Base-by-base conservation (phyloP, 1,140 invertebrate genomes). In the Scaptomyza hsui region DNA sequence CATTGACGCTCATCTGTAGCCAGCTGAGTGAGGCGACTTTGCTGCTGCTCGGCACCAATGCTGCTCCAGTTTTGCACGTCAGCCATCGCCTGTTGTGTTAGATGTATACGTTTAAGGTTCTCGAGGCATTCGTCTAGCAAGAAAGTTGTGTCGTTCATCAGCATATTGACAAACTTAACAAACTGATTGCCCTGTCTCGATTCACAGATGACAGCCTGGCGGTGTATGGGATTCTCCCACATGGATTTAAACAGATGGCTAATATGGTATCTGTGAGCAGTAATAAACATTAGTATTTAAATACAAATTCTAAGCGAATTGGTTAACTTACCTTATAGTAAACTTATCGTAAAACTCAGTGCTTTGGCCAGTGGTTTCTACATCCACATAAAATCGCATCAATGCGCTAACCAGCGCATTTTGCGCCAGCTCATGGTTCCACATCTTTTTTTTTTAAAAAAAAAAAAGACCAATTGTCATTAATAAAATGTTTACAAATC, bases 331-430 rank as follows among this genome's bases (percentile, higher is more conserved):
- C 92, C 98, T 94, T 88, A 99, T 99, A 9, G 97, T 98, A 91
- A 99, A 99, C 93, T 99, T 99, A 92, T 99, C 98, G 90, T 99
- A 99, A 92, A 99, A 99, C 92, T 99, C 98, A 39, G 96, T 98
- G 91, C 96, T 98, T 51, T 98, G 97, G 16, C 98, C 98, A 9
- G 98, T 99, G 2, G 97, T 97, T 92, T 99, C 99, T 35, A 99
- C 97, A 89, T 99, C 98, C 78, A 98, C 98, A 92, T 99, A 99
- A 92, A 99, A 99, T 92, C 98, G 98, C 97, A 99, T 99, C 0
- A 99, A 93, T 13, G 96, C 95, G 52, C 97, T 95, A 0, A 97
- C 96, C 35, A 99, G 92, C 62, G 94, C 92, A 9, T 94, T 94
- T 72, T 96, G 94, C 1, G 97, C 97, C 74, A 99, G 94, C 35